Evolutionary conservation across 30 jellyfish, hydroid and myxozoan species (phyloP), one percentile per base, ranked within the genome.

Genomic region (Cassiopea andromeda): DNA sequence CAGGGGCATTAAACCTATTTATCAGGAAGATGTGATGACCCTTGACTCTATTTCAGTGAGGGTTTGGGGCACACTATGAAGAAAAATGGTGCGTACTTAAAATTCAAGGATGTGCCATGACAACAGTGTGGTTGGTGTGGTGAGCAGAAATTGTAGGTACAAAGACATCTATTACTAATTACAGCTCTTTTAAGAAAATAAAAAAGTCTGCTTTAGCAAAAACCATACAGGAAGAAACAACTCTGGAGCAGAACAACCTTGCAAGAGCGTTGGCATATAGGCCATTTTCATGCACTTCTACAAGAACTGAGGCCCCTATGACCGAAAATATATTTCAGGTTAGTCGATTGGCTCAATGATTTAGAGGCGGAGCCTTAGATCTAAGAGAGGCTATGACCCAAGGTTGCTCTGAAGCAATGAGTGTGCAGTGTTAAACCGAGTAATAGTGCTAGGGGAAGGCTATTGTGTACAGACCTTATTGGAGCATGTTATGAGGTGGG

Each of bases 271-370:
- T 14, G 69, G n/a, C 49, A 70, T 43, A 7, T 15, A 14, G 92
- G 92, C 45, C 92, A 83, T 10, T 87, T 74, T 48, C 82, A 74
- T 69, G 78, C 82, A 15, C 61, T 87, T 46, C 49, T 75, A 47
- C 83, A 87, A 60, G 94, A 87, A 82, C 83, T 87, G 45, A 45
- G 89, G 69, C 19, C 61, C n/a, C 87, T 27, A 77, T 59, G 94
- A 74, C 94, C 46, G 94, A 64, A 90, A 87, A 82, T 64, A 69
- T 87, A 49, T 87, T 87, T 75, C 75, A 73, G 86, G 93, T 85
- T 27, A 69, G 74, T 27, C 67, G n/a, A 44, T 75, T 18, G 48
- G 67, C 84, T 16, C 84, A 38, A 17, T 16, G 38, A 44, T 75
- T 19, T 18, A 16, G 44, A 44, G 84, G 48, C 44, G 44, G 38